Conservation (phyloP, 2,113 vertebrate genomes). For the Seriola rivoliana region DNA sequence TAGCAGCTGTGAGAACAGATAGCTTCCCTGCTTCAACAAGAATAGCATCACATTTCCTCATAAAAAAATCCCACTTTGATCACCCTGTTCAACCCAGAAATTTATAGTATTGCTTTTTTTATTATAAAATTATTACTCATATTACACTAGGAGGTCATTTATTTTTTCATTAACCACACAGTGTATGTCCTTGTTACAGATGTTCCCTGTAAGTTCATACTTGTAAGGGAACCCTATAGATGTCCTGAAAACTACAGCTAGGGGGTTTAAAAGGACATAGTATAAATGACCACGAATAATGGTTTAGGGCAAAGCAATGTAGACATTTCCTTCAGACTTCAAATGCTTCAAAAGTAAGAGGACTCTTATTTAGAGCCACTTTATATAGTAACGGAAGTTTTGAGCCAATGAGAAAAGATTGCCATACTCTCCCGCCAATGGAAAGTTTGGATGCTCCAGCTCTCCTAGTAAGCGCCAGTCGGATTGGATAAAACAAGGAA, state of each 20-base stretch:
- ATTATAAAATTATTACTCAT: neutral
- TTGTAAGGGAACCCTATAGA: neutral
- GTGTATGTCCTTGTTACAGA: neutral
- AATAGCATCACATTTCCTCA: neutral
- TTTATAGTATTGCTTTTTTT: neutral
- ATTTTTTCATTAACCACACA: neutral
- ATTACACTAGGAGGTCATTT: neutral
- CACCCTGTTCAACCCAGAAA: neutral
- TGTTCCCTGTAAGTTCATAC: neutral
- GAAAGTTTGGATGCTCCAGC: slow-evolving; percentile 53
- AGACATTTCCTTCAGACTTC: neutral
- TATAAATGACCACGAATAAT: neutral
- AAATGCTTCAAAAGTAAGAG: slow-evolving; percentile 27
- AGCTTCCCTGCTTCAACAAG: neutral
- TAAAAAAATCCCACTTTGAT: neutral
- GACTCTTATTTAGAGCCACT: slow-evolving; percentile 67
- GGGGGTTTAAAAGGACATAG: no score
- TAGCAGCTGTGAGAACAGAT: neutral
- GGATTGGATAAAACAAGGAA: slow-evolving; percentile 63
- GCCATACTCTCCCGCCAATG: slow-evolving; percentile 75
- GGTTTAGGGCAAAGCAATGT: neutral
- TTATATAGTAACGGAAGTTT: slow-evolving; percentile 86
- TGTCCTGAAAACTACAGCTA: neutral
- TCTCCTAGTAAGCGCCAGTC: slow-evolving; percentile 37
- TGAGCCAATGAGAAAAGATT: slow-evolving; percentile 78